Percentiles rank a stretch among this genome's conserved stretches.
Conservation (phyloP, 2,888 invertebrate species). For the Philonicus albiceps region DNA sequence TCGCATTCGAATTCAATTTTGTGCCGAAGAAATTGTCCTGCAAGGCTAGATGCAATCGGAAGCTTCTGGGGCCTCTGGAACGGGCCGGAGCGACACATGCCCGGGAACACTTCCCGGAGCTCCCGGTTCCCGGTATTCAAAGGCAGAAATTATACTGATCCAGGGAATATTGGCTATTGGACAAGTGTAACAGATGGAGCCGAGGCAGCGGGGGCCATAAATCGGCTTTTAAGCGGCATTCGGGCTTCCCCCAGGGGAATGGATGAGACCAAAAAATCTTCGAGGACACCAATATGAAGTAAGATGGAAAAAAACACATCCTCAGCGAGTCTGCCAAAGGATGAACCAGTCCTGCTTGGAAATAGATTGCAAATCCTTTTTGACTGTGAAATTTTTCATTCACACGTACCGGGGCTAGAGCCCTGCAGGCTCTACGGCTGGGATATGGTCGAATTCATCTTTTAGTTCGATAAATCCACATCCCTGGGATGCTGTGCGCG, state of each 20-base stretch:
- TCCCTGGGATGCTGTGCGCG: background rate
- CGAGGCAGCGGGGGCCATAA: slow-evolving; percentile 11
- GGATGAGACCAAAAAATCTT: slow-evolving; percentile 38
- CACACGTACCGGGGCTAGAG: background rate
- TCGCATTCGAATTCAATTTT: slow-evolving; percentile 41
- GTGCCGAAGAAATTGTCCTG: slow-evolving; percentile 32
- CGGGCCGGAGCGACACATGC: slow-evolving; percentile 7
- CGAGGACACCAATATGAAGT: slow-evolving; percentile 32
- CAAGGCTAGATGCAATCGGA: slow-evolving; percentile 6
- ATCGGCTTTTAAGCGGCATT: slow-evolving; percentile 41
- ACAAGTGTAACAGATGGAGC: slow-evolving; percentile 41
- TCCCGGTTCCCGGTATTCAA: slow-evolving; percentile 17
- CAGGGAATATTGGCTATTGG: slow-evolving; percentile 42
- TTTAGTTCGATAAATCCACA: slow-evolving; percentile 37
- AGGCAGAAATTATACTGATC: slow-evolving; percentile 34
- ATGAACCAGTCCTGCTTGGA: slow-evolving; percentile 35
- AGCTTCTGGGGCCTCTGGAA: background rate
- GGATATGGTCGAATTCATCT: slow-evolving; percentile 35
- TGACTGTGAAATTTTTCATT: slow-evolving; percentile 43
- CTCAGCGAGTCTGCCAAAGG: slow-evolving; percentile 34
- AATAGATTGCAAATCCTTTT: slow-evolving; percentile 43
- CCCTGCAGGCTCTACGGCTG: background rate
- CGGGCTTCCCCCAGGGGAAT: slow-evolving; percentile 7
- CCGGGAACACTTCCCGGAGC: background rate
- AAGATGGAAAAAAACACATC: slow-evolving; percentile 27